A percentile compares a stretch with the other conserved stretches of the same genome.
Evolutionary conservation across 2,113 vertebrate genomes (phyloP).

Genomic region (rat (Rattus norvegicus)): GRCr8 NC_086022.1:173077001-173077500

Average conservation of each 20-base stretch:
- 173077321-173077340: slow-evolving; percentile 63
- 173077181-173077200: not conserved
- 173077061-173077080: not conserved
- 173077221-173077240: slow-evolving; percentile 65
- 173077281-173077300: slow-evolving; percentile 63
- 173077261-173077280: slow-evolving; percentile 62
- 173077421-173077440: not conserved
- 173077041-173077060: not conserved
- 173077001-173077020: not conserved
- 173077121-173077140: not conserved
- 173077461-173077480: not conserved
- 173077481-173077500: not conserved
- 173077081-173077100: not conserved
- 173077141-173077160: not conserved
- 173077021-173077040: not conserved
- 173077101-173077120: not conserved
- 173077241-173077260: slow-evolving; percentile 67
- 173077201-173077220: slow-evolving; percentile 48
- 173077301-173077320: slow-evolving; percentile 66
- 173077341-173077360: slow-evolving; percentile 34
- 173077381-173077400: slow-evolving; percentile 33
- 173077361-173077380: slow-evolving; percentile 39
- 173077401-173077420: slow-evolving; percentile 38
- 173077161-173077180: not conserved
- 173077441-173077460: not conserved